A percentile compares a stretch with the other conserved stretches of the same genome.
Evolutionary conservation across 2,113 vertebrate species (phyloP).

Genomic region (Nothocercus nigrocapillus): DNA sequence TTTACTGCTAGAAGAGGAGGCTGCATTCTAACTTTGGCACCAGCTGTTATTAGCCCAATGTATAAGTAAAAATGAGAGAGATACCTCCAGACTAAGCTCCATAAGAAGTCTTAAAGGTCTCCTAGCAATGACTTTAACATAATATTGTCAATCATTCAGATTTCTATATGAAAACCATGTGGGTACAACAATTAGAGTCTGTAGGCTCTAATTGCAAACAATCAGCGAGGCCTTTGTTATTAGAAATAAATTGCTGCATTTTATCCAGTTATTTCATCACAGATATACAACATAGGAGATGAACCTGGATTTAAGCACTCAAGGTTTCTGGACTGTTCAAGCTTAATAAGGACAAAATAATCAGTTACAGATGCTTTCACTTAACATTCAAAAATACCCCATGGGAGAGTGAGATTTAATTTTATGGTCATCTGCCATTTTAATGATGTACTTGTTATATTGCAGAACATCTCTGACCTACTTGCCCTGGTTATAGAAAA

Average conservation of each 20-base stretch:
- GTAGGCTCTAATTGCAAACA: not conserved
- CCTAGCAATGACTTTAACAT: not conserved
- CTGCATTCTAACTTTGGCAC: not conserved
- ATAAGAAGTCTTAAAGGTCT: not conserved
- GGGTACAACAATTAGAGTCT: no score
- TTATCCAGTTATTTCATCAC: constrained; percentile 17
- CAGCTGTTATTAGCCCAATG: not conserved
- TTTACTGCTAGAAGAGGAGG: not conserved
- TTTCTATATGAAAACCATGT: not conserved
- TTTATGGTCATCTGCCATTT: constrained; percentile 60
- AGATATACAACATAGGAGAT: not conserved
- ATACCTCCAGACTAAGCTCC: not conserved
- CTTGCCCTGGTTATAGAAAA: constrained; percentile 26
- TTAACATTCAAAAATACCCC: constrained; percentile 43
- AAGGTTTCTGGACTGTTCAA: not conserved
- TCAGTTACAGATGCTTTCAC: constrained; percentile 54
- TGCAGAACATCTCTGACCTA: constrained; percentile 52
- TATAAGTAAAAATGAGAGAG: not conserved
- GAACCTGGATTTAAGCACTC: constrained; percentile 27
- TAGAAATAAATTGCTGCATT: constrained; percentile 25
- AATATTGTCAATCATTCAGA: not conserved
- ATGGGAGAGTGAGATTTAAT: constrained; percentile 39
- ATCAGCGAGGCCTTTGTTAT: not conserved
- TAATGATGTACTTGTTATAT: constrained; percentile 49
- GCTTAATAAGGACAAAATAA: constrained; percentile 55